These are phyloP conservation scores for Trematomus loennbergii DNA, from an alignment of 2,113 vertebrate genomes.

Conservation along the genomic window DNA sequence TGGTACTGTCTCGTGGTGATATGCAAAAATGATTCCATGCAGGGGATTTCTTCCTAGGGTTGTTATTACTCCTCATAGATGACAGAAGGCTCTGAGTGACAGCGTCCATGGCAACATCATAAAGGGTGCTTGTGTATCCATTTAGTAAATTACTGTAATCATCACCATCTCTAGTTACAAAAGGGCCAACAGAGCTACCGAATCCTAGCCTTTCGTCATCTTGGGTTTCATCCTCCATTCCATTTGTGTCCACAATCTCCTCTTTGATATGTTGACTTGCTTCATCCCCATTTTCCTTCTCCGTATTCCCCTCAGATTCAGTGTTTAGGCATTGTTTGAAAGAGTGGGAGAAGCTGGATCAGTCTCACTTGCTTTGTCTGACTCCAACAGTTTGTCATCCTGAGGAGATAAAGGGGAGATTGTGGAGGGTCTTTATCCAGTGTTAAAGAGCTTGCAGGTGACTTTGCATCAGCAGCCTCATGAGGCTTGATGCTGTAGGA, in stretches of 20 bases:
- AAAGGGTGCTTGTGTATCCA: slow-evolving; percentile 94
- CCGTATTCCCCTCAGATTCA: slow-evolving; percentile 61
- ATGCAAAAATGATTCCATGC: slow-evolving; percentile 99
- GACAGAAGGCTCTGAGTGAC: slow-evolving; percentile 96
- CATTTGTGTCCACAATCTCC: slow-evolving; percentile 77
- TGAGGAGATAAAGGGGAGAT: slow-evolving; percentile 81
- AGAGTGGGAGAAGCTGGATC: slow-evolving; percentile 70
- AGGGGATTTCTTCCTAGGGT: slow-evolving; percentile 95
- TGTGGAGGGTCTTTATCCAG: slow-evolving; percentile 76
- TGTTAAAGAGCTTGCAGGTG: slow-evolving; percentile 67
- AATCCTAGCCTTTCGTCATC: slow-evolving; percentile 87
- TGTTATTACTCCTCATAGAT: slow-evolving; percentile 87
- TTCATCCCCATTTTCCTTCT: slow-evolving; percentile 62
- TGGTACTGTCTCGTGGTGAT: slow-evolving; percentile 96
- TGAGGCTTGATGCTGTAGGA: slow-evolving; percentile 82
- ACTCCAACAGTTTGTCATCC: slow-evolving; percentile 72
- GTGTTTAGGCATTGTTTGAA: slow-evolving; percentile 70
- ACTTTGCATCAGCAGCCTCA: slow-evolving; percentile 59
- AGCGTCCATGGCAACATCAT: slow-evolving; percentile 97
- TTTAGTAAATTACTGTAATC: slow-evolving; percentile 92
- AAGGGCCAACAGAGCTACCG: slow-evolving; percentile 82
- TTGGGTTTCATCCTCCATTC: slow-evolving; percentile 83
- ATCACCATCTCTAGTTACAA: slow-evolving; percentile 86
- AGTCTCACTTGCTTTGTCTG: slow-evolving; percentile 61
- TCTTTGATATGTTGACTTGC: slow-evolving; percentile 82